Percentiles rank a stretch among this genome's conserved stretches.
Conservation (phyloP, 35 echinoderm and acorn worm species). For the Nesometra sesokonis region DNA sequence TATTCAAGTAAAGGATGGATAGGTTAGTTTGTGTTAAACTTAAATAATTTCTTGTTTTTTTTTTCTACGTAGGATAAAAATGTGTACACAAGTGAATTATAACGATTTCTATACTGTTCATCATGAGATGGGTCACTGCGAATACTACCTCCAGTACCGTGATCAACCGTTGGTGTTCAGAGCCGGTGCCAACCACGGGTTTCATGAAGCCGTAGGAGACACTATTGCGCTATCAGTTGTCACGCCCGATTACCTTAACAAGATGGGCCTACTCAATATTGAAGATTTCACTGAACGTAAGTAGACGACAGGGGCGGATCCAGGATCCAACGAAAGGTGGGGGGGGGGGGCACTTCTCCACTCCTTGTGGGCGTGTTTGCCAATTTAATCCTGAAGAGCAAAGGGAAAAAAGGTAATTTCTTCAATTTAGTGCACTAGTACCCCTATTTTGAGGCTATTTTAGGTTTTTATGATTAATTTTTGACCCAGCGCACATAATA, state of each 20-base stretch:
- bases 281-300: neutral
- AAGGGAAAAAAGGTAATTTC: no score
- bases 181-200: slow-evolving; percentile 85
- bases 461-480: no score
- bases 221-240: slow-evolving; percentile 90
- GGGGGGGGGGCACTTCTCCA: no score
- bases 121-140: slow-evolving; percentile 91
- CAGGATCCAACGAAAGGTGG: no score
- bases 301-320: neutral
- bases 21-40: no score
- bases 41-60: no score
- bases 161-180: slow-evolving; percentile 53
- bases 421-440: no score
- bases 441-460: no score
- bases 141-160: slow-evolving; percentile 84
- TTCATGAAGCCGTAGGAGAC: slow-evolving; percentile 95
- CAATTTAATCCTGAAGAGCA: no score
- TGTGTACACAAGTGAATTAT: slow-evolving; percentile 86
- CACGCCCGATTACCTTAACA: slow-evolving; percentile 67
- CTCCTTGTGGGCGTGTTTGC: no score
- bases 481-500: no score
- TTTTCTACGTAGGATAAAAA: slow-evolving; percentile 66
- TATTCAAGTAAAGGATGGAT: no score
- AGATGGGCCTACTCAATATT: slow-evolving; percentile 36
- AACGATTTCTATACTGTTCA: slow-evolving; percentile 72